These are phyloP conservation scores for Chrysogorgia sp. DNA, from an alignment of 92 coral and sea anemone genomes.

Conservation along the genomic window DNA sequence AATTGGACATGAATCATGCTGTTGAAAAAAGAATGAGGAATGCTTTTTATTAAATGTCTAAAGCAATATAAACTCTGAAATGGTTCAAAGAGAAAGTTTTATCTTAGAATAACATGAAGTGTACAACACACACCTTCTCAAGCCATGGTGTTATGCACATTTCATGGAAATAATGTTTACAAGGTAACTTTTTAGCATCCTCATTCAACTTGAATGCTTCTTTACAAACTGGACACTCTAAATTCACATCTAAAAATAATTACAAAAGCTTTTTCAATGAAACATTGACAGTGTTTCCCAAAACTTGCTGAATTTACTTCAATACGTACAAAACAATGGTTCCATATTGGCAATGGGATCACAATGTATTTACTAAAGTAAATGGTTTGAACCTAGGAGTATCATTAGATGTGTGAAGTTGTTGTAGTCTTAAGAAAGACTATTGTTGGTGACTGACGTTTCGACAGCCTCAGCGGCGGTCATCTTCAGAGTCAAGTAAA, in stretches of 20 bases:
- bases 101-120: background rate
- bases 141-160: slow-evolving; percentile 89
- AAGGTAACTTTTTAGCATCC: slow-evolving; percentile 83
- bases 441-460: no score
- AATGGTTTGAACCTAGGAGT: no score
- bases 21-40: slow-evolving; percentile 37
- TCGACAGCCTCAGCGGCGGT: no score
- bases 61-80: background rate
- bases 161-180: slow-evolving; percentile 82
- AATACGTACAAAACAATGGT: no score
- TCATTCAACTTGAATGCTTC: slow-evolving; percentile 72
- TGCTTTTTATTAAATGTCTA: background rate
- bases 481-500: no score
- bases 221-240: slow-evolving; percentile 97
- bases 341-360: no score
- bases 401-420: no score
- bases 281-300: background rate
- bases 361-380: slow-evolving; percentile 16
- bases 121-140: slow-evolving; percentile 64
- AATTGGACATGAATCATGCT: slow-evolving; percentile 97
- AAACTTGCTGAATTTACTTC: background rate
- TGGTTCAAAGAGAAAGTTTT: background rate
- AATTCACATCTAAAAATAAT: slow-evolving; percentile 57
- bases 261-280: background rate
- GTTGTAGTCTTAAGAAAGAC: no score